phyloP scores from a whole-genome alignment of 2,797 vertebrate species.

The Sebastes diaconus region DNA sequence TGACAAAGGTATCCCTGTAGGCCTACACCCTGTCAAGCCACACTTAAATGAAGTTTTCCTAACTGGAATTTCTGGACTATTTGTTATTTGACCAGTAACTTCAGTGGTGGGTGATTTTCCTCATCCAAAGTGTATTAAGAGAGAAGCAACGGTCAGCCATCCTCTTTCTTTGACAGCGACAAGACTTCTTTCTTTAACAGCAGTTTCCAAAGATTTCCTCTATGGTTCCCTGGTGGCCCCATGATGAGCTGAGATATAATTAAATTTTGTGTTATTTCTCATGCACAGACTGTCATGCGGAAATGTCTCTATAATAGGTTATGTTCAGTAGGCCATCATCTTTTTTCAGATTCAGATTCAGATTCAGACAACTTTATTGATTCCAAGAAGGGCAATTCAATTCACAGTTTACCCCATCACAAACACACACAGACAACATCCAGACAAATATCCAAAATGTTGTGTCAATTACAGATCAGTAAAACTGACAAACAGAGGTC shows the following conservation, averaged over 20 bases:
- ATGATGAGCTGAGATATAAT: not conserved
- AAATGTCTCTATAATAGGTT: not conserved
- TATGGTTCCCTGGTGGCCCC: not conserved
- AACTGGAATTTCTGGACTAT: not conserved
- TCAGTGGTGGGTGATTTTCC: not conserved
- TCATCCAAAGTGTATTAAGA: no score
- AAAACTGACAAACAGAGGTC: no score
- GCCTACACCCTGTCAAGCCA: not conserved
- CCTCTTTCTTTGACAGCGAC: no score
- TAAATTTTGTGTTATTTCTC: not conserved
- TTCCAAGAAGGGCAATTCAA: no score
- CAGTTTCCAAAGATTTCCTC: not conserved
- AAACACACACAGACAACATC: no score
- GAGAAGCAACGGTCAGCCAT: no score
- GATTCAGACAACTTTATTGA: no score
- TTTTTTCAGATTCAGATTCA: not conserved
- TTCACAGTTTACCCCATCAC: no score
- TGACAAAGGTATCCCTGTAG: not conserved
- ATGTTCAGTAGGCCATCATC: not conserved
- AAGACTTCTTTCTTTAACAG: no score
- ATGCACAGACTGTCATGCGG: not conserved
- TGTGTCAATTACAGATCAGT: no score
- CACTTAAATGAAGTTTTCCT: not conserved
- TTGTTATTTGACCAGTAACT: no score
- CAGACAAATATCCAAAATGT: no score